These are phyloP conservation scores for Eurystomus glaucurus DNA, from an alignment of 2,797 vertebrate species.

Conservation along the genomic window DNA sequence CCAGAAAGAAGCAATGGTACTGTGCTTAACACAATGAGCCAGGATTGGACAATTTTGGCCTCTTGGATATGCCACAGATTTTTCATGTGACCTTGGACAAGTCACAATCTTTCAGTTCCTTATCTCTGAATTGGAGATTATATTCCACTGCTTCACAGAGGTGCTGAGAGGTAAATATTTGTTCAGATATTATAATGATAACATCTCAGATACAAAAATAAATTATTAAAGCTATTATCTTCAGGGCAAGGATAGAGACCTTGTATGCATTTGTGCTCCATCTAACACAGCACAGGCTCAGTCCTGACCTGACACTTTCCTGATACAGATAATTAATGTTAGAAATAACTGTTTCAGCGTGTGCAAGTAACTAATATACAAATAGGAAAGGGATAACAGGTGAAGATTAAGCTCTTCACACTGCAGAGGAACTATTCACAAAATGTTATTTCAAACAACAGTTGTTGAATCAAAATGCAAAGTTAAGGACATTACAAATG, in stretches of 20 bases:
- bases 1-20: background rate
- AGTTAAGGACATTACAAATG: background rate
- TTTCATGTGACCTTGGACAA: slow-evolving; percentile 56
- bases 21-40: background rate
- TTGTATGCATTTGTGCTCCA: background rate
- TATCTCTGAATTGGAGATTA: slow-evolving; percentile 64
- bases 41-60: background rate
- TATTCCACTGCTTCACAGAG: slow-evolving; percentile 47
- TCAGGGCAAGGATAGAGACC: background rate
- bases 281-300: background rate
- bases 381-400: background rate
- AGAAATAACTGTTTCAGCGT: background rate
- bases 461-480: background rate
- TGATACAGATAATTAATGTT: background rate
- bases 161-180: slow-evolving; percentile 39
- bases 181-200: slow-evolving; percentile 46
- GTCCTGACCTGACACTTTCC: background rate
- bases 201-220: slow-evolving; percentile 55
- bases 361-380: background rate
- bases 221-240: slow-evolving; percentile 55
- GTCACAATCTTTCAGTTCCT: slow-evolving; percentile 51
- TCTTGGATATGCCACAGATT: background rate
- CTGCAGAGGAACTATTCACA: background rate
- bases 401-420: background rate
- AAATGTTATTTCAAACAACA: background rate